Evolutionary conservation across 1,140 invertebrate species (phyloP), one percentile per base, ranked within the genome.

Genomic region (Drosophila neocordata): DNA sequence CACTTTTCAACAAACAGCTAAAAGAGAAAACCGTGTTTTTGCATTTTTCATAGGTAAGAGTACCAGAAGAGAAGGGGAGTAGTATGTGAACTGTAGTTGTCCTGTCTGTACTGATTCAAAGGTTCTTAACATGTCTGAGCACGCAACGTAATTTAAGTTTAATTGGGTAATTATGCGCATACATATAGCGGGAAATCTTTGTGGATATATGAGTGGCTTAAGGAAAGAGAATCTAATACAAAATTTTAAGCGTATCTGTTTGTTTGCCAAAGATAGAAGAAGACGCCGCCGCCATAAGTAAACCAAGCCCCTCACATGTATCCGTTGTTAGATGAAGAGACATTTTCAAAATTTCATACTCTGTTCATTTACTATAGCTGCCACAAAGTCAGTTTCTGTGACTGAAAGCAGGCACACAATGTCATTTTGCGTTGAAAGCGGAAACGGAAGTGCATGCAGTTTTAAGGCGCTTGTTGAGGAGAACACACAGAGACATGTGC

Each of bases 71-170:
- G 18, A 9, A 9, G 9, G 12, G n/a, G 9, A 22, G 34, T 11
- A 8, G 48, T 1, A 12, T 38, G 56, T 20, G 59, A 48, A 12
- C 58, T 11, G 20, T 31, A 38, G 61, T 35, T 53, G 27, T 56
- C 53, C 52, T 74, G 70, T 83, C 52, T 88, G 68, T 65, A 78
- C 69, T 87, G 82, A 73, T 75, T 84, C 72, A 67, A 60, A 69
- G 73, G 77, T 79, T 90, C 88, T 90, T 89, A 90, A 90, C 88
- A 90, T 90, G 87, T 90, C 87, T 90, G 87, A 90, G 87, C 87
- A 90, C 88, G 87, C 88, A 90, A 90, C 87, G 88, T 90, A 90
- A 90, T 90, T 90, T 90, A 74, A 83, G 78, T 90, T 90, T 90
- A 90, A 90, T 90, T 88, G 88, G 87, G 88, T 89, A 89, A 89